Conservation (phyloP, 53 echinoderm and acorn worm genomes). For the Zoroaster sp. region DNA sequence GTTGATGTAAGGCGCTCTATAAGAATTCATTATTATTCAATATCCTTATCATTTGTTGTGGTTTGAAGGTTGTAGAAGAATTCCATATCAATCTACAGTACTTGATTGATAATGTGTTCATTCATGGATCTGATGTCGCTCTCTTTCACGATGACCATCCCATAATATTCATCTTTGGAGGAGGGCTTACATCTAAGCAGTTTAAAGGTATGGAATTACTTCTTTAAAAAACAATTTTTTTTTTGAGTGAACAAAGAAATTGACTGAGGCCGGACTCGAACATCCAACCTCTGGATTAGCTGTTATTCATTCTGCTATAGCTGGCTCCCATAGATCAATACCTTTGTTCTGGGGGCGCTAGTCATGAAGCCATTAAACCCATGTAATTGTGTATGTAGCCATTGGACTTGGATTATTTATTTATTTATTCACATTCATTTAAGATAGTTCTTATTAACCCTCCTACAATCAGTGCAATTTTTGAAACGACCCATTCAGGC, state of each 20-base stretch:
- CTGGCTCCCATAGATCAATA: neutral
- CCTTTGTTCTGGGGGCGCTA: neutral
- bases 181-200: conserved; percentile 71
- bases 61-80: conserved; percentile 57
- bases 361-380: too few species aligned
- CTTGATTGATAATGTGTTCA: conserved; percentile 75
- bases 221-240: neutral
- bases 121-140: conserved; percentile 5
- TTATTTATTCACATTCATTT: too few species aligned
- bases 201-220: conserved; percentile 63
- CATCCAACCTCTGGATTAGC: neutral
- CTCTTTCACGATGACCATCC: conserved; percentile 72
- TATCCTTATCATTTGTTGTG: neutral
- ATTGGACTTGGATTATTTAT: too few species aligned
- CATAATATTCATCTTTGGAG: conserved; percentile 91
- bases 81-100: conserved; percentile 89
- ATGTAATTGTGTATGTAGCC: too few species aligned
- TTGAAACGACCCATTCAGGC: too few species aligned
- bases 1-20: too few species aligned
- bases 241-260: neutral
- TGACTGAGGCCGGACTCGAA: neutral
- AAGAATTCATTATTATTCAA: neutral
- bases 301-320: neutral
- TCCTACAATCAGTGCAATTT: too few species aligned
- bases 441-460: too few species aligned